A percentile compares a stretch with the other conserved stretches of the same genome.
Evolutionary conservation across 1,140 invertebrate species (phyloP).

Genomic region (Drosophila serrata): DNA sequence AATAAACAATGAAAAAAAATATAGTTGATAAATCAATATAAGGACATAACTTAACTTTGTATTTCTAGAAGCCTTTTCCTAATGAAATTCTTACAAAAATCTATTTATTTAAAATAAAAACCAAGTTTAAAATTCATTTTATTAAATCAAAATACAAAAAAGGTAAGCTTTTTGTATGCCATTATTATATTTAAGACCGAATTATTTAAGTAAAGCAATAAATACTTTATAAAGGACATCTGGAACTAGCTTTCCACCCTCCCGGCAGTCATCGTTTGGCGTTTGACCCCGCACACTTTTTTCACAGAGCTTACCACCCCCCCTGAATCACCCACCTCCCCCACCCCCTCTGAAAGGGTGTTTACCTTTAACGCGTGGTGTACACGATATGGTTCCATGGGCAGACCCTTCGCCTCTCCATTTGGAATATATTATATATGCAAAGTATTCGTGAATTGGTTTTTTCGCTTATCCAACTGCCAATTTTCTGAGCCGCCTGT

Average conservation of each 20-base stretch:
- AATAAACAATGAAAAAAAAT: not conserved
- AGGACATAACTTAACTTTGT: not conserved
- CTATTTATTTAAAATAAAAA: not conserved
- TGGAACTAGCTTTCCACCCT: not conserved
- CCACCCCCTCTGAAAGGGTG: slow-evolving; percentile 60
- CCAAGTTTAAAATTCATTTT: not conserved
- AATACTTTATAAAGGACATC: slow-evolving; percentile 17
- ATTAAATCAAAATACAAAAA: not conserved
- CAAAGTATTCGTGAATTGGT: slow-evolving; percentile 85
- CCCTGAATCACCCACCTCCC: not conserved
- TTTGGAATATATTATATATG: slow-evolving; percentile 80
- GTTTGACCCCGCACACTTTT: slow-evolving; percentile 57
- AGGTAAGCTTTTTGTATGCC: not conserved
- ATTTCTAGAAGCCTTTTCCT: too few species aligned
- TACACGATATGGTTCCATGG: slow-evolving; percentile 59
- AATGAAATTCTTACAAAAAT: not conserved
- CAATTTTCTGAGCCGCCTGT: slow-evolving; percentile 83
- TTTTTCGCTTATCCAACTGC: slow-evolving; percentile 85
- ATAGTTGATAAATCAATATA: not conserved
- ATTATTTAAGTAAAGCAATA: slow-evolving; percentile 4
- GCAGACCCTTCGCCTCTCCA: slow-evolving; percentile 64
- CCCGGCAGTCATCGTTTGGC: slow-evolving; percentile 25
- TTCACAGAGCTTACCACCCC: slow-evolving; percentile 4
- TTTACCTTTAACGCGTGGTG: slow-evolving; percentile 79
- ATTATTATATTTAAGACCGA: not conserved